Base-by-base conservation (phyloP, 1,140 invertebrate genomes). In the Dufourea novaeangliae region DNA sequence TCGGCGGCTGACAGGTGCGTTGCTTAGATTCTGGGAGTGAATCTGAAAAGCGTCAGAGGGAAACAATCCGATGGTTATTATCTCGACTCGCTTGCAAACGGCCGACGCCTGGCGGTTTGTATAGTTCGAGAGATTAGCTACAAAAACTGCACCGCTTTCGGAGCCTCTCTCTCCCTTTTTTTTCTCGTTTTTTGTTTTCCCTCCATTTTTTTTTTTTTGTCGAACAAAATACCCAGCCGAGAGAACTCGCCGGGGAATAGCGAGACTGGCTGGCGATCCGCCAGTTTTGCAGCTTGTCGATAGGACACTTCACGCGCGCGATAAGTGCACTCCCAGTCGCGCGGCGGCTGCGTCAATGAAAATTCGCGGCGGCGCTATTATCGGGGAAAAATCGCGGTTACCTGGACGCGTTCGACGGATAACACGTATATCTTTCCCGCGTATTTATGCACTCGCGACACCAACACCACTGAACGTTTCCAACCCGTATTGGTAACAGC, bases 211-310 rank as follows among this genome's bases (percentile, higher is more conserved):
- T 34, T 22, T 29, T 29, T 34, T 34, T 34, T 67, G 57, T 22
- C 17, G 12, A 50, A 76, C 54, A 59, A 69, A 69, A 61, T 39
- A 25, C 27, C 25, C 12, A 14, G 25, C 54, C 8, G 10, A n/a
- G 57, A 29, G 22, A 39, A 10, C 52, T 44, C 39, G 37, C 63
- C 34, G 17, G 63, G 64, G 64, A 37, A 41, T 25, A 44, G 34
- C 34, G 39, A 52, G 44, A n/a, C 27, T 1, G 54, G 17, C 32
- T 76, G 73, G 73, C 73, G 66, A 5, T n/a, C 1, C 66, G 73
- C 73, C 73, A 76, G 68, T 69, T 76, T 76, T 50, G 20, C 39
- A 59, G 64, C 66, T 59, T 54, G 73, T 69, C 73, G 73, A 76
- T 69, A 69, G 73, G 54, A 61, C 64, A 50, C 73, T 69, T 69